Percentiles rank a stretch among this genome's conserved stretches.
Conservation (phyloP, 2,797 vertebrate genomes). For the Falco rusticolus region DNA sequence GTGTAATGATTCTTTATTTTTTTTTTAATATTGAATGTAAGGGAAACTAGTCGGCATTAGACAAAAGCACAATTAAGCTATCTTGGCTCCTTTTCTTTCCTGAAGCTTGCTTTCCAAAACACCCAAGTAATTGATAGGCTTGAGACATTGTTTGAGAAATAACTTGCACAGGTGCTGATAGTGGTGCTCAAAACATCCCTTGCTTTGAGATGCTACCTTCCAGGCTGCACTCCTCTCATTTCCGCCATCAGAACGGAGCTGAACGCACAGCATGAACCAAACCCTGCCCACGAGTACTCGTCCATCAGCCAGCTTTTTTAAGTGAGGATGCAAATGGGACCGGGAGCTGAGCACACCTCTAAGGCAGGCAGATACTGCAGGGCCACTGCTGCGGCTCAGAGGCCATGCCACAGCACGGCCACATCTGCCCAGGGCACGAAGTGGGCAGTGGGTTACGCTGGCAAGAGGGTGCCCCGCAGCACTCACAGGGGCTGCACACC, state of each 20-base stretch:
- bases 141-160: conserved; percentile 64
- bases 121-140: conserved; percentile 42
- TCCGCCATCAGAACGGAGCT: conserved; percentile 39
- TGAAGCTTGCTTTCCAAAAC: conserved; percentile 58
- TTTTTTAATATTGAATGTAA: conserved; percentile 15
- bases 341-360: neutral
- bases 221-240: conserved; percentile 37
- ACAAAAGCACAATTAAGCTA: conserved; percentile 23
- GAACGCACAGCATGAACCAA: conserved; percentile 7
- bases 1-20: neutral
- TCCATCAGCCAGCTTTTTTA: neutral
- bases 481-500: accelerated
- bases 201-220: conserved; percentile 51
- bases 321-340: accelerated
- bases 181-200: conserved; percentile 55
- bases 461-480: neutral
- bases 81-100: conserved; percentile 28
- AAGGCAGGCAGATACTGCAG: accelerated
- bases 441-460: accelerated
- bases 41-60: conserved; percentile 27
- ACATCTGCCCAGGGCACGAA: neutral
- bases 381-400: neutral
- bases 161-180: conserved; percentile 50
- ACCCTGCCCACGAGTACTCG: neutral
- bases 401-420: accelerated